Evolutionary conservation across 1,140 invertebrate species (phyloP).

Genomic region (Paracyclopina nana): DNA sequence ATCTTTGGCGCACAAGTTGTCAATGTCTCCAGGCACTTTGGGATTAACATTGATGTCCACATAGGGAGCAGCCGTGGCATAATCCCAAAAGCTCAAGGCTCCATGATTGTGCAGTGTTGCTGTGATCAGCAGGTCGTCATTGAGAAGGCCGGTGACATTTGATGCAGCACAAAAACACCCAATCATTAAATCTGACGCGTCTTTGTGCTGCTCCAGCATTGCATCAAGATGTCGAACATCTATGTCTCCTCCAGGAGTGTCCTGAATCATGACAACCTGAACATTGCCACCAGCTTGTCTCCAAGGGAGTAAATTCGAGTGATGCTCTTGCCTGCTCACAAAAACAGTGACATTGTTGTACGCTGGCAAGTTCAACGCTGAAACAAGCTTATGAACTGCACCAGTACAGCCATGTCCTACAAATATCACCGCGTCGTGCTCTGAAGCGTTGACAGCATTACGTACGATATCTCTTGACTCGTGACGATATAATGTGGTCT

Average conservation of each 20-base stretch:
- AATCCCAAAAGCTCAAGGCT: slow-evolving; percentile 73
- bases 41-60: slow-evolving; percentile 70
- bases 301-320: slow-evolving; percentile 65
- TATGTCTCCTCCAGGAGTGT: slow-evolving; percentile 52
- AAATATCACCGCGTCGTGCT: slow-evolving; percentile 64
- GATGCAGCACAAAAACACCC: slow-evolving; percentile 71
- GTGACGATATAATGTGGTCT: slow-evolving; percentile 63
- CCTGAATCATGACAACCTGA: slow-evolving; percentile 21
- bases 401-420: slow-evolving; percentile 48
- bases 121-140: slow-evolving; percentile 61
- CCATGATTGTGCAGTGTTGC: slow-evolving; percentile 56
- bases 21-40: slow-evolving; percentile 35
- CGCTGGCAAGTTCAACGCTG: slow-evolving; percentile 34
- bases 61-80: slow-evolving; percentile 62
- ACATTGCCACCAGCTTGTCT: slow-evolving; percentile 38
- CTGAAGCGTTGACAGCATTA: slow-evolving; percentile 52
- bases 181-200: slow-evolving; percentile 37
- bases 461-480: slow-evolving; percentile 61
- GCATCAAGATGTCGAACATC: slow-evolving; percentile 53
- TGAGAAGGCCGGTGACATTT: slow-evolving; percentile 67
- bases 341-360: background rate
- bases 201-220: slow-evolving; percentile 33
- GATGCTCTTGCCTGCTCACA: slow-evolving; percentile 40
- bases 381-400: slow-evolving; percentile 43
- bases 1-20: slow-evolving; percentile 56